Base-by-base conservation (phyloP, 1,140 invertebrate genomes). In the Sinonovacula constricta region DNA sequence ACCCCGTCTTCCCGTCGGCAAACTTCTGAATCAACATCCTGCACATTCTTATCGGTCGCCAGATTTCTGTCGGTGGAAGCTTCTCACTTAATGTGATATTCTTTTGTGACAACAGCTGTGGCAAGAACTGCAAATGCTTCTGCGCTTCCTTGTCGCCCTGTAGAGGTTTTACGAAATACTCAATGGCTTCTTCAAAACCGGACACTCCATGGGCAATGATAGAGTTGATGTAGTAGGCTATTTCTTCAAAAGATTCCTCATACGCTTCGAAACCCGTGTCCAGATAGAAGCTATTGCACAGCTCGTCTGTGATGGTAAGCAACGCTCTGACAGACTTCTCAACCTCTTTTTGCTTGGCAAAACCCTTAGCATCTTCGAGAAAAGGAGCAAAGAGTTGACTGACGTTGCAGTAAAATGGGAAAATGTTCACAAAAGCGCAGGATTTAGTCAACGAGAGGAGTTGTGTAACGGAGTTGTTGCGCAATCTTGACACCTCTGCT, bases 21-120 rank as follows among this genome's bases (percentile, higher is more conserved):
- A 77, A 77, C 34, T 77, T 77, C 33, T 67, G 65, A 28, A 77
- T 77, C 26, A 77, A 39, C 63, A 77, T 63, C 31, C 63, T 53
- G 68, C 74, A 77, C 74, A 77, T 67, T 59, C 74, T 30, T 24
- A 77, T 77, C 34, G 74, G 74, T 63, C 74, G 74, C 74, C 74
- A 77, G 26, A 77, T 77, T 60, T 77, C 74, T 14, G 34, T 28
- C 15, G 30, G n/a, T 15, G 74, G 74, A n/a, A 77, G 51, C 22
- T 57, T 67, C 5, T 77, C 74, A 45, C 74, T 77, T 22, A 77
- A 26, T 1, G 62, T n/a, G 10, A 77, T 77, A 45, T 77, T 77
- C 33, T 77, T 77, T 31, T 77, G 74, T 49, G 63, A 60, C 34
- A 77, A 24, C 14, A 67, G 33, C 39, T 57, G 54, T 7, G 74